phyloP scores from a whole-genome alignment of 2,113 vertebrate genomes.

The Eptesicus fuscus region DNA sequence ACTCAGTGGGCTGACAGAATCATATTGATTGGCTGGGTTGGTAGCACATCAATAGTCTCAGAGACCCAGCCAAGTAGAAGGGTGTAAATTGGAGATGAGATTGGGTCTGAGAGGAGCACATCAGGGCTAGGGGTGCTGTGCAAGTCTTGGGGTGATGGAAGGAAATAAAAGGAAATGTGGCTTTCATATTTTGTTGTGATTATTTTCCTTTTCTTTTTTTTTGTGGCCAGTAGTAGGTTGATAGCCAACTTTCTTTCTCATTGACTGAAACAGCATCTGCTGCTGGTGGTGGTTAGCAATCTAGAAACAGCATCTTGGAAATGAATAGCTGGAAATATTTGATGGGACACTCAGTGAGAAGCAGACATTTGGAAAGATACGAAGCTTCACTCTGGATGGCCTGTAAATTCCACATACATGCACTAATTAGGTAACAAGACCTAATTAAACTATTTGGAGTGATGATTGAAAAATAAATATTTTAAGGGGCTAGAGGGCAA shows the following conservation, averaged over 20 bases:
- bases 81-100: constrained; percentile 52
- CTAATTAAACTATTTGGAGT: constrained; percentile 56
- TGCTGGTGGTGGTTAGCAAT: constrained; percentile 49
- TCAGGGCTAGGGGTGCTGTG: neutral
- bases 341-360: constrained; percentile 78
- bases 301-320: constrained; percentile 65
- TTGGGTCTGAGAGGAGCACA: neutral
- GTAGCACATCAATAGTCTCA: constrained; percentile 3
- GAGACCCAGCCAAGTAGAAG: constrained; percentile 56
- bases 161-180: neutral
- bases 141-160: neutral
- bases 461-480: constrained; percentile 67
- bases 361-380: constrained; percentile 73
- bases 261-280: neutral
- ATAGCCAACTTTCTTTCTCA: neutral
- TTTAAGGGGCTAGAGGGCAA: constrained; percentile 59
- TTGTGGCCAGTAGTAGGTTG: neutral
- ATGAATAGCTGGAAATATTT: constrained; percentile 73
- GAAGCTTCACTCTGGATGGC: constrained; percentile 52
- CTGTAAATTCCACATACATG: neutral
- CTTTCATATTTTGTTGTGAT: neutral
- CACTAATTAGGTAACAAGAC: constrained; percentile 58
- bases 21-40: constrained; percentile 16
- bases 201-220: neutral
- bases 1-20: constrained; percentile 25